These are phyloP conservation scores for Allophyes oxyacanthae DNA, from an alignment of 2,888 invertebrate genomes.

Conservation along the genomic window DNA sequence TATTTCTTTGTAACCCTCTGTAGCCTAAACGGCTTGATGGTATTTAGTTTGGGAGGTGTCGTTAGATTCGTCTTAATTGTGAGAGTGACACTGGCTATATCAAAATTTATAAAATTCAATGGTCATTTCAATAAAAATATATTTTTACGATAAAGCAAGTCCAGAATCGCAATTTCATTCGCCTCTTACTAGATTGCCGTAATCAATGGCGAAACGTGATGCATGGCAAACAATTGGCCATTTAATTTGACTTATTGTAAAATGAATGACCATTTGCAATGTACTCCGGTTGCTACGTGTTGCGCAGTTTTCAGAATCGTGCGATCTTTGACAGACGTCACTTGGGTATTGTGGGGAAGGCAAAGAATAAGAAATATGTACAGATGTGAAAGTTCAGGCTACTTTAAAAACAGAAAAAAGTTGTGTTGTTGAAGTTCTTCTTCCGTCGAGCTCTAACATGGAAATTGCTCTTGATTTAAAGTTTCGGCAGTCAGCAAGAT, in stretches of 20 bases:
- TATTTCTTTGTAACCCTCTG: no score
- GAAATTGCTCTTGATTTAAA: no score
- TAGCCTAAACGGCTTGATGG: no score
- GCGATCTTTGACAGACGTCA: slow-evolving; percentile 54
- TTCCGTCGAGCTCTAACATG: no score
- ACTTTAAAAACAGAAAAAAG: no score
- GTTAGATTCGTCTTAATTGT: no score
- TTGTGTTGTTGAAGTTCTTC: no score
- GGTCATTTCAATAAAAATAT: no score
- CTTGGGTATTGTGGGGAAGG: slow-evolving; percentile 6
- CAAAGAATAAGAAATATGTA: slow-evolving; percentile 26
- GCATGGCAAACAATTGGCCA: slow-evolving; percentile 35
- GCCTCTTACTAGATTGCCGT: background rate
- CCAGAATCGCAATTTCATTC: background rate
- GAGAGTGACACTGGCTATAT: no score
- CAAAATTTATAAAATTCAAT: no score
- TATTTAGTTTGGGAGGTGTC: no score
- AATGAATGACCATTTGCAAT: slow-evolving; percentile 40
- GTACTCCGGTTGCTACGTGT: slow-evolving; percentile 13
- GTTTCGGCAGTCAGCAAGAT: no score
- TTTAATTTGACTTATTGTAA: slow-evolving; percentile 45
- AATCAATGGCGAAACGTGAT: slow-evolving; percentile 20
- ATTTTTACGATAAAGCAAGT: background rate
- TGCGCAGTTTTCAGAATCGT: slow-evolving; percentile 50
- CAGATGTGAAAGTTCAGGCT: background rate